Base-by-base conservation (phyloP, 2,797 vertebrate species). In the Hipposideros larvatus region DNA sequence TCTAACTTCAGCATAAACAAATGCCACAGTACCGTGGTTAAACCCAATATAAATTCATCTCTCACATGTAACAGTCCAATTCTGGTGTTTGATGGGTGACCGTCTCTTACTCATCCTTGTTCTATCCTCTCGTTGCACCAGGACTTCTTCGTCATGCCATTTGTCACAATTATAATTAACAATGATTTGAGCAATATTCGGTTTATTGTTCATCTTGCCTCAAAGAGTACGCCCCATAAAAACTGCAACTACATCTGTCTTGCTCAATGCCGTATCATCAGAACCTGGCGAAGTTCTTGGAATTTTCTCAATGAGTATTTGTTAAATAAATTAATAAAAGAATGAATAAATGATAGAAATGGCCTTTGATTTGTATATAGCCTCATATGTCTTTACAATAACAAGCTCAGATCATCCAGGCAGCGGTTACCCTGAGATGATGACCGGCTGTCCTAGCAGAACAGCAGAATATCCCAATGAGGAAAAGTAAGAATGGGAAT, bases 1-100 rank as follows among this genome's bases (percentile, higher is more conserved):
- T 88, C 26, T 74, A 93, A 41, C 48, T 94, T 86, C 43, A 78
- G 13, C 80, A 91, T 63, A 96, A 90, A 65, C 43, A 70, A 88
- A 85, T 55, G 43, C 18, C 13, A 37, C 22, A 91, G 68, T 82
- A 65, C 5, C 70, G 5, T 70, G 13, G 34, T 11, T 26, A 92
- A 61, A 57, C 3, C 7, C 18, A 92, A 74, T 48, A 94, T 73
- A 89, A 89, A 75, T 75, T 87, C 0, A 41, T 57, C 91, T 89
- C 74, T 90, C 16, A 63, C 51, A 74, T 51, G 1, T 79, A 91
- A 21, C 8, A 68, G 15, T 59, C 43, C n/a, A 82, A 46, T 86
- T 79, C 31, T 80, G 6, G 11, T 63, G 61, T 75, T 82, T 55
- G 31, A 28, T 24, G 3, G 26, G 31, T 68, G 18, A 24, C 14